Conservation (phyloP, 2,113 vertebrate species). For the Pluvianellus socialis region DNA sequence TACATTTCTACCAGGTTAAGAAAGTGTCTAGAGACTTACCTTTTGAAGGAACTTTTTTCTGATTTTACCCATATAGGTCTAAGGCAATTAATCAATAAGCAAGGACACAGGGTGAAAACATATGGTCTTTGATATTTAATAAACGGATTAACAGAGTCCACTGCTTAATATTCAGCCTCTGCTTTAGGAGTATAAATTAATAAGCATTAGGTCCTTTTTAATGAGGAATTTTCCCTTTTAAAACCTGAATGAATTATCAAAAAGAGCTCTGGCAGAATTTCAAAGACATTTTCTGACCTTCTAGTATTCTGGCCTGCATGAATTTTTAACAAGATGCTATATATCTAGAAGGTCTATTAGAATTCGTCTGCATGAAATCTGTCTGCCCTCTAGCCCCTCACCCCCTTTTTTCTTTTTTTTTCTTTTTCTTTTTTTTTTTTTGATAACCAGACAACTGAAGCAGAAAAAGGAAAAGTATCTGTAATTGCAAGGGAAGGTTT, state of each 20-base stretch:
- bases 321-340: conserved; percentile 80
- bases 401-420: neutral
- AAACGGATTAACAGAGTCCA: conserved; percentile 73
- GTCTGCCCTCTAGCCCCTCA: neutral
- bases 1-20: neutral
- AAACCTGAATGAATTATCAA: conserved; percentile 79
- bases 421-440: neutral
- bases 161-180: conserved; percentile 73
- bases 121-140: conserved; percentile 80
- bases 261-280: conserved; percentile 78
- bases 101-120: conserved; percentile 69
- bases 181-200: conserved; percentile 77
- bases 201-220: conserved; percentile 76
- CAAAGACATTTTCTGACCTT: conserved; percentile 85
- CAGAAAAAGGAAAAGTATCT: conserved; percentile 45
- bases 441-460: conserved; percentile 8
- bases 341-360: conserved; percentile 74
- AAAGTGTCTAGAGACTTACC: neutral
- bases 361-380: conserved; percentile 66
- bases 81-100: conserved; percentile 73
- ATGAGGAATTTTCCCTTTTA: conserved; percentile 79
- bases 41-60: neutral
- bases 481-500: conserved; percentile 46
- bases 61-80: conserved; percentile 45
- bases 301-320: conserved; percentile 73